Evolutionary conservation across 2,888 invertebrate species (phyloP).

Genomic region (Meteorus colon): DNA sequence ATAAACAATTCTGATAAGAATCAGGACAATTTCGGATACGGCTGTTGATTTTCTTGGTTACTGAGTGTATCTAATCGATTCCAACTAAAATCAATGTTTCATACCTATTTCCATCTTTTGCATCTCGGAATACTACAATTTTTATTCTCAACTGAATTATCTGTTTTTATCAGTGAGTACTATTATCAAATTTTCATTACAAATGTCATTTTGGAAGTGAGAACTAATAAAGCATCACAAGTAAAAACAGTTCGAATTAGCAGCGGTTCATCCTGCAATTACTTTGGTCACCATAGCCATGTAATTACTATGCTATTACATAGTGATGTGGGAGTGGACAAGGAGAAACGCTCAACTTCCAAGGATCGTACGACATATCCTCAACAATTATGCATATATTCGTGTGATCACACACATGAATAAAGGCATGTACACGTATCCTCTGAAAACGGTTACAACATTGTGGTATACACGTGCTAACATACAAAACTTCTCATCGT

Average conservation of each 20-base stretch:
- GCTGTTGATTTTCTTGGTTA: too few relatives aligned
- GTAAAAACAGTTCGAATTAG: conserved; percentile 31
- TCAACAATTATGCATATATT: too few relatives aligned
- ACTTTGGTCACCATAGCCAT: conserved; percentile 60
- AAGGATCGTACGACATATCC: neutral
- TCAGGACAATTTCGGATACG: too few relatives aligned
- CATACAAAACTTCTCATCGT: conserved; percentile 30
- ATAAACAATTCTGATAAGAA: too few relatives aligned
- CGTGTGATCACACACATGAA: neutral
- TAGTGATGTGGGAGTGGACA: conserved; percentile 30
- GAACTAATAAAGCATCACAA: neutral
- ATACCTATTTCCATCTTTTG: too few relatives aligned
- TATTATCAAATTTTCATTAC: too few relatives aligned
- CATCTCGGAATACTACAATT: too few relatives aligned
- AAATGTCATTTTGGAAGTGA: neutral
- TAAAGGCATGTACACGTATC: neutral
- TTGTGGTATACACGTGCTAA: neutral
- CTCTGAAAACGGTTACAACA: conserved; percentile 15
- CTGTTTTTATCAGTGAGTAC: too few relatives aligned
- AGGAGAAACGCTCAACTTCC: conserved; percentile 15
- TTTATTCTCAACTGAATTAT: too few relatives aligned
- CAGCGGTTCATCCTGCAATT: conserved; percentile 50
- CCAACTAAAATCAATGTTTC: too few relatives aligned
- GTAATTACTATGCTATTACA: conserved; percentile 61
- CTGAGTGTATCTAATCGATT: too few relatives aligned